Base-by-base conservation (phyloP, 2,888 invertebrate species). In the Leptopterna dolabrata region DNA sequence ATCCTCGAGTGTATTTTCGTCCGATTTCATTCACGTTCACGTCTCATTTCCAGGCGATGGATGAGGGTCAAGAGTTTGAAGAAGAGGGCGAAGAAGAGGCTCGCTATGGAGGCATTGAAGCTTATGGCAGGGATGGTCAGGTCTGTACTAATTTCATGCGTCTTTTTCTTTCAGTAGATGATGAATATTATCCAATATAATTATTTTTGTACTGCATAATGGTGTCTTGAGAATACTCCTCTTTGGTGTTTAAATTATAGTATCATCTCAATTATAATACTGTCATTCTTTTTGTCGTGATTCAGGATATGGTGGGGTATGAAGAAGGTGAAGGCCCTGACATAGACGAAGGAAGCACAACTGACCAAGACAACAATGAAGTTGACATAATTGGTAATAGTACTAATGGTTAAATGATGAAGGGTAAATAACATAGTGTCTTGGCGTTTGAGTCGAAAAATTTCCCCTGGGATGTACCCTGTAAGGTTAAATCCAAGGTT, bases 341-440 rank as follows among this genome's bases (percentile, higher is more conserved):
- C 87, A 91, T 91, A 71, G 91, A 90, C 73, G 91, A 91, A 84
- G 91, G 91, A 76, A 92, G 89, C 89, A 93, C 91, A 90, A 93
- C 91, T 90, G 94, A 92, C 94, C 85, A 93, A 90, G 95, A 93
- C 90, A 95, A 93, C 90, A 94, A 94, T 90, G 94, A 94, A 91
- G 94, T 94, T 0, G 94, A 94, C 89, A 93, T 93, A 30, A 81
- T 81, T 9, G 81, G 81, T 81, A n/a, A 78, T 36, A 4, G 2
- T 36, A 2, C 2, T 36, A 7, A n/a, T n/a, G n/a, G n/a, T n/a
- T n/a, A n/a, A n/a, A n/a, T n/a, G n/a, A n/a, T n/a, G n/a, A n/a
- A n/a, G n/a, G n/a, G n/a, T n/a, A n/a, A n/a, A n/a, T n/a, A n/a
- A n/a, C n/a, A n/a, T n/a, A n/a, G n/a, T n/a, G n/a, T n/a, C n/a